These are phyloP conservation scores for Argyresthia albistria DNA, from an alignment of 2,888 invertebrate genomes.

Conservation along the genomic window DNA sequence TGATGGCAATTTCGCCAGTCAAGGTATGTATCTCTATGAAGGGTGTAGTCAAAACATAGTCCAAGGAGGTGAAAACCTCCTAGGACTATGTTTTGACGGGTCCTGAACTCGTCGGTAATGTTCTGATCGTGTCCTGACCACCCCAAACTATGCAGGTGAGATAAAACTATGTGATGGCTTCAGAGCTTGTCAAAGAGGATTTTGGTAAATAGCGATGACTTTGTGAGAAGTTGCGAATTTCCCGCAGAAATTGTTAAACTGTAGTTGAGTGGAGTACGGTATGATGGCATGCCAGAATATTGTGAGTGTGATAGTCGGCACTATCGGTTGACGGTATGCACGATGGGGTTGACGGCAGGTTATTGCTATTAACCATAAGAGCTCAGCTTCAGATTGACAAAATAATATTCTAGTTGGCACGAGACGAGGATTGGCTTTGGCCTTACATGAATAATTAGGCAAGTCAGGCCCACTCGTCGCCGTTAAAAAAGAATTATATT, in stretches of 20 bases:
- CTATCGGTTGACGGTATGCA: not conserved
- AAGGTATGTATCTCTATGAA: too few relatives aligned
- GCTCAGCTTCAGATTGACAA: too few relatives aligned
- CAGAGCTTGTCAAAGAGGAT: not conserved
- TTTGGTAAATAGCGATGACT: slow-evolving; percentile 2
- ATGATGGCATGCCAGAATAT: not conserved
- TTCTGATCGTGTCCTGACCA: not conserved
- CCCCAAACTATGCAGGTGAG: not conserved
- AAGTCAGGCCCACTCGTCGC: slow-evolving; percentile 37
- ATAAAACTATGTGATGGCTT: not conserved
- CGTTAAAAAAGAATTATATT: slow-evolving; percentile 59
- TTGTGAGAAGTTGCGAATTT: not conserved
- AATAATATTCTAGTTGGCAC: too few relatives aligned
- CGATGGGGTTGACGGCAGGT: not conserved
- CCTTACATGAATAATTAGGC: slow-evolving; percentile 50
- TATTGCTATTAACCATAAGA: too few relatives aligned
- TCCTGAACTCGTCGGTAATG: too few relatives aligned
- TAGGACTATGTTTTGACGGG: too few relatives aligned
- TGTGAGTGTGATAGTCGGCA: not conserved
- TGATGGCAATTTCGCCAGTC: too few relatives aligned
- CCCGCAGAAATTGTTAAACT: too few relatives aligned
- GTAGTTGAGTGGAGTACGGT: too few relatives aligned
- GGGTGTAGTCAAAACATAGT: too few relatives aligned
- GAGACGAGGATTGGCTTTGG: not conserved
- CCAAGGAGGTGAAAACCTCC: too few relatives aligned